Conservation (phyloP, 2,797 vertebrate species). For the Neomorphus geoffroyi region DNA sequence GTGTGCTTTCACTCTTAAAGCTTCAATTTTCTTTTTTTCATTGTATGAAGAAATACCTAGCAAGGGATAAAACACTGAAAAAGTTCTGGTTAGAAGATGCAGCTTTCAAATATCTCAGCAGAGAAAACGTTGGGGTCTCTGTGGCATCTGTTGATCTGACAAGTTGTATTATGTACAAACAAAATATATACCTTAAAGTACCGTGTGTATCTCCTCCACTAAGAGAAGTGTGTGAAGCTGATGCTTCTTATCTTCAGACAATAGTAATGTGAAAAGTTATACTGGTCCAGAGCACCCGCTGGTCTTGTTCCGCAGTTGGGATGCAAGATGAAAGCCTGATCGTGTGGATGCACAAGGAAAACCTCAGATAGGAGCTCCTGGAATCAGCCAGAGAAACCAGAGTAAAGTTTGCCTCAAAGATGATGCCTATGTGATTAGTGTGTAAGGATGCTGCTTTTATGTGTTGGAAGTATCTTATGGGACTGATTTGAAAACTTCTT, state of each 20-base stretch:
- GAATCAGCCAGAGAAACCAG: background rate
- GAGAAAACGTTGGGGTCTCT: background rate
- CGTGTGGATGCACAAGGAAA: background rate
- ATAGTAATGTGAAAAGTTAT: background rate
- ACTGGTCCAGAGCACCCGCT: background rate
- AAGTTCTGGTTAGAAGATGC: background rate
- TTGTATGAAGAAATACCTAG: conserved; percentile 56
- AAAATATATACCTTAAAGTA: background rate
- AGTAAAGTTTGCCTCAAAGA: background rate
- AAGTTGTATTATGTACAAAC: background rate
- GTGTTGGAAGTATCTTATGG: background rate
- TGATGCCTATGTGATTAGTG: background rate
- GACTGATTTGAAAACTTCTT: background rate
- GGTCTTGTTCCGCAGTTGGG: background rate
- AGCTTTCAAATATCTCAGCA: conserved; percentile 13
- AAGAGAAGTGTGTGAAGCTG: background rate
- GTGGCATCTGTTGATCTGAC: background rate
- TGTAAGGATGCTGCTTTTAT: background rate
- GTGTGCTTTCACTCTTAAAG: background rate
- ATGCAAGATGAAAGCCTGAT: background rate
- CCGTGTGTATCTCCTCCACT: background rate
- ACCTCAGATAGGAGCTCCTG: background rate
- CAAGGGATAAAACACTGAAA: background rate
- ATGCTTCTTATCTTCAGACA: background rate
- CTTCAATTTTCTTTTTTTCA: background rate